Percentiles rank a stretch among this genome's conserved stretches.
phyloP scores from a whole-genome alignment of 2,113 vertebrate species.

The Heterotilapia buettikoferi region DNA sequence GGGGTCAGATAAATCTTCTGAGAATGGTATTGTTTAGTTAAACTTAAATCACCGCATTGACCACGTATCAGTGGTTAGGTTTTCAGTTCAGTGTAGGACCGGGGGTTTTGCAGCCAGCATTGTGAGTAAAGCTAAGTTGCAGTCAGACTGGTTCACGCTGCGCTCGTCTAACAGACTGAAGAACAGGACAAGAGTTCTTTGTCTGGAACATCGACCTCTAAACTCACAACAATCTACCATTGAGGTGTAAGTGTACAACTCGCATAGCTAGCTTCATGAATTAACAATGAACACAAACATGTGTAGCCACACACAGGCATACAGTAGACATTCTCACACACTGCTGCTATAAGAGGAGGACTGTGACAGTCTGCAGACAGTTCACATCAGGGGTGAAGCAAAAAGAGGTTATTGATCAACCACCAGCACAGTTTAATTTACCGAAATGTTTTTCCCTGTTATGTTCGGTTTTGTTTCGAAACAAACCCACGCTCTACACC shows the following conservation, averaged over 20 bases:
- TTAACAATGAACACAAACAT: constrained; percentile 37
- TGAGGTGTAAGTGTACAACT: constrained; percentile 48
- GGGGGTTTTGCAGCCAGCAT: background rate
- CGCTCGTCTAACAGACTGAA: background rate
- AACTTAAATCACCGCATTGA: background rate
- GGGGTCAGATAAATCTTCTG: background rate
- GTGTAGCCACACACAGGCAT: background rate
- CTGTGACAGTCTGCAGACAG: background rate
- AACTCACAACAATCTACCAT: constrained; percentile 52
- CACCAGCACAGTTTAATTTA: background rate
- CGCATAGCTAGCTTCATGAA: constrained; percentile 25
- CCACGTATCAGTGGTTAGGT: background rate
- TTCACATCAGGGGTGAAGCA: constrained; percentile 1
- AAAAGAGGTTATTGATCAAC: background rate
- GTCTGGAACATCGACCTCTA: constrained; percentile 14
- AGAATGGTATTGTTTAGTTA: background rate
- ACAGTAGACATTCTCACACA: background rate
- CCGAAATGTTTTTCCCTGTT: background rate
- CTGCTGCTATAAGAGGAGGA: background rate
- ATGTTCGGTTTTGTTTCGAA: background rate
- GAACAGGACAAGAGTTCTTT: constrained; percentile 40
- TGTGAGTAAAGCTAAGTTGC: background rate
- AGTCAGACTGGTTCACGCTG: background rate
- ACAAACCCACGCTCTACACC: background rate
- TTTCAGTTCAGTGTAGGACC: background rate